Evolutionary conservation across 2,113 vertebrate genomes (phyloP), one percentile per base, ranked within the genome.

Genomic region (Catharus bicknelli): DNA sequence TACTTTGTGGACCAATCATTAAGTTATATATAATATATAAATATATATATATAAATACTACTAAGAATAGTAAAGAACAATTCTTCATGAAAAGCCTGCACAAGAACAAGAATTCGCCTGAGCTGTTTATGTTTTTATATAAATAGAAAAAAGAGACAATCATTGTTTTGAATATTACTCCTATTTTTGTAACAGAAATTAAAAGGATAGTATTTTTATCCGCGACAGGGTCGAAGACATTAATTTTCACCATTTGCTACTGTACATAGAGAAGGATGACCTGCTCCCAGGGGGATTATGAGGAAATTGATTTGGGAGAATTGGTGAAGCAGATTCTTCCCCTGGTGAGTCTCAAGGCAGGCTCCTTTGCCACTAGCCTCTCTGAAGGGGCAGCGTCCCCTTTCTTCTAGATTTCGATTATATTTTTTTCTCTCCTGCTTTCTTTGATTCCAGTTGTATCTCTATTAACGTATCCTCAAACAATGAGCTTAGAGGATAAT

Each of bases 141-240:
- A 99, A 98, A 98, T 98, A 97, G 98, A 98, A 97, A 98, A 97
- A 98, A 98, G 96, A 97, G 98, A 99, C 98, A 99, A 99, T 99
- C 98, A 98, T 98, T 99, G 98, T 98, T 98, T 98, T 98, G 98
- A 98, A 99, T 98, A 99, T 98, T 98, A 97, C 97, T 98, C 98
- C 99, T 99, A 99, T 99, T 98, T 99, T 98, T 98, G 98, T 98
- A 99, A 97, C 94, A 93, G 98, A 98, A 98, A 98, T 98, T 98
- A 99, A 99, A 98, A 98, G 98, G 98, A 98, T 97, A 99, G 98
- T 99, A 98, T 99, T 99, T 99, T 98, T 99, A 99, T 99, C 98
- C 98, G 94, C 87, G 97, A 99, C 98, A 99, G 99, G 98, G 98
- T 97, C 96, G 98, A 99, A 98, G 98, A 99, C 97, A 97, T 98